Conservation (phyloP, 2,113 vertebrate genomes). For the Anhinga rufa region DNA sequence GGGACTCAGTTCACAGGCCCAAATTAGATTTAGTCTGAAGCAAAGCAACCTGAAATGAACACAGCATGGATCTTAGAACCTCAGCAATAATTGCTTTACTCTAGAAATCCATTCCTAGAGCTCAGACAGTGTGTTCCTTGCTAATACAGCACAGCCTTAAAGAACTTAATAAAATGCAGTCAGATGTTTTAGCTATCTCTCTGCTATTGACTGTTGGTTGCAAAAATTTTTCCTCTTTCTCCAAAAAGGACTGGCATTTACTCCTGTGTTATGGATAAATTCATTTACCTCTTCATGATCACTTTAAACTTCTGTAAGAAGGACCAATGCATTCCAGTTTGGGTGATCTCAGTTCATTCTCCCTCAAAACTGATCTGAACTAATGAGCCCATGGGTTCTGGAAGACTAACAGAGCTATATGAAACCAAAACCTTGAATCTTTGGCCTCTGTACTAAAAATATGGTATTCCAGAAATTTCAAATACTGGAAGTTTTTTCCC, state of each 20-base stretch:
- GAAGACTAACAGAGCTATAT: background rate
- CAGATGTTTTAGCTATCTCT: background rate
- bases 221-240: background rate
- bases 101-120: background rate
- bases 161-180: background rate
- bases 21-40: background rate
- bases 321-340: background rate
- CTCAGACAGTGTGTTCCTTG: background rate
- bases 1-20: background rate
- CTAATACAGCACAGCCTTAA: background rate
- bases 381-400: background rate
- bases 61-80: background rate
- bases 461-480: background rate
- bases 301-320: background rate
- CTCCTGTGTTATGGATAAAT: background rate
- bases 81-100: background rate
- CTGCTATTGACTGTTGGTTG: background rate
- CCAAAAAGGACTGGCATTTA: background rate
- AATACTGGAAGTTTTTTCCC: background rate
- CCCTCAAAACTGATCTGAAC: background rate
- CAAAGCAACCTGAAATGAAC: background rate
- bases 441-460: background rate
- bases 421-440: background rate
- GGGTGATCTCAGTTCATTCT: background rate
- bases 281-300: background rate